Evolutionary conservation across 2,113 vertebrate species (phyloP), one percentile per base, ranked within the genome.

Genomic region (Hirundichthys speculiger): DNA sequence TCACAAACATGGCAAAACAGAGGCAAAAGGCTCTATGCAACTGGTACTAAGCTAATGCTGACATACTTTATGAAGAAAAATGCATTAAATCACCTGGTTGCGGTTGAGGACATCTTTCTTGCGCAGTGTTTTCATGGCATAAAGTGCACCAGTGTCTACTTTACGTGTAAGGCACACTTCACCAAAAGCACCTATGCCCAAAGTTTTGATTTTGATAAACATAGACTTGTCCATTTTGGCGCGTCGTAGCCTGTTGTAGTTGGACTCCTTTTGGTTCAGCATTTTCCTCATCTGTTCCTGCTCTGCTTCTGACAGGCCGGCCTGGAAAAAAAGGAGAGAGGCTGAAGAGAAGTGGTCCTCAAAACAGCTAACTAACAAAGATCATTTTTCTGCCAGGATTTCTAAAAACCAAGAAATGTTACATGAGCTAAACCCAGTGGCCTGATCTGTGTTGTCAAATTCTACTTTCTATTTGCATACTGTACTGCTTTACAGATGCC

Each of bases 181-280:
- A 13, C 98, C 98, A 57, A 99, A 99, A 14, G 98, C 98, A 7
- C 98, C 98, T 0, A 99, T 96, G 6, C 98, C 98, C 39, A 99
- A 77, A 0, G 96, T 99, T 86, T 98, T 99, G 84, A 99, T 97
- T 84, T 98, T 98, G 61, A 98, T 93, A 73, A 99, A 99, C 95
- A 98, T 96, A 13, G 97, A 96, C 80, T 99, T 98, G 89, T 99
- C 98, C 97, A 99, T 99, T 87, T 99, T 99, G 80, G 98, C 98
- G 18, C 98, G 94, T 48, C 96, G 96, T 13, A 99, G 93, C 54
- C 98, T 89, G 88, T 99, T 99, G 83, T 99, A 98, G 86, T 99
- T 99, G 54, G 98, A 99, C 82, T 99, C 98, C 65, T 99, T 99
- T 89, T 98, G 97, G 91, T 98, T 97, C 39, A 99, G 93, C 90